A percentile compares a stretch with the other conserved stretches of the same genome.
These are phyloP conservation scores for Limulus polyphemus DNA, from an alignment of 2,888 invertebrate genomes.

Conservation along the genomic window DNA sequence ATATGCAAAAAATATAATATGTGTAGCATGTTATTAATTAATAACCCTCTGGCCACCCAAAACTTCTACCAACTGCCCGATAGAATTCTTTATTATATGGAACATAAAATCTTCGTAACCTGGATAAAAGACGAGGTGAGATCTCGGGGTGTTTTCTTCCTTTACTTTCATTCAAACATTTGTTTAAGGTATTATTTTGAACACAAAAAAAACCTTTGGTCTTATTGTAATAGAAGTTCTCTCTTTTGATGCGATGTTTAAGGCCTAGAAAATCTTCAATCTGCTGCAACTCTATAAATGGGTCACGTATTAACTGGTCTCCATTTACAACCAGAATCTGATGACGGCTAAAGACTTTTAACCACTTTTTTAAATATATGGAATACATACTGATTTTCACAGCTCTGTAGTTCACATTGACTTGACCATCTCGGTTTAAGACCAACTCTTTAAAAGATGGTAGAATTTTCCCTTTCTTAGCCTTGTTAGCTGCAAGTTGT, in stretches of 20 bases:
- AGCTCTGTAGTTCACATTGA: conserved; percentile 39
- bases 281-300: conserved; percentile 68
- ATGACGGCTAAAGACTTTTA: conserved; percentile 77
- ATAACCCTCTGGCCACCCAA: conserved; percentile 72
- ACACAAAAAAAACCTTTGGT: conserved; percentile 90
- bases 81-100: conserved; percentile 87
- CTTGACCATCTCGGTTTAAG: conserved; percentile 29
- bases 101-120: conserved; percentile 69
- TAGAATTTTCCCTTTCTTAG: conserved; percentile 11
- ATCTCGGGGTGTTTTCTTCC: conserved; percentile 75
- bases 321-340: conserved; percentile 93
- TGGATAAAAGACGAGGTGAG: conserved; percentile 61
- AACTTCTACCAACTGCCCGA: conserved; percentile 78
- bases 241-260: conserved; percentile 54
- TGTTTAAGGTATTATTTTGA: conserved; percentile 45
- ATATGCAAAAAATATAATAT: no score
- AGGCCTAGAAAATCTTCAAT: conserved; percentile 77
- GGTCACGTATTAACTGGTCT: conserved; percentile 77
- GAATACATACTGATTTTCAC: conserved; percentile 68
- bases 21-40: background rate
- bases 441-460: conserved; percentile 20
- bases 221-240: conserved; percentile 91
- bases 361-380: conserved; percentile 77
- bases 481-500: conserved; percentile 57
- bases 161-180: conserved; percentile 78